A percentile compares a stretch with the other conserved stretches of the same genome.
phyloP scores from a whole-genome alignment of 2,888 invertebrate genomes.

The Synanthedon tipuliformis region DNA sequence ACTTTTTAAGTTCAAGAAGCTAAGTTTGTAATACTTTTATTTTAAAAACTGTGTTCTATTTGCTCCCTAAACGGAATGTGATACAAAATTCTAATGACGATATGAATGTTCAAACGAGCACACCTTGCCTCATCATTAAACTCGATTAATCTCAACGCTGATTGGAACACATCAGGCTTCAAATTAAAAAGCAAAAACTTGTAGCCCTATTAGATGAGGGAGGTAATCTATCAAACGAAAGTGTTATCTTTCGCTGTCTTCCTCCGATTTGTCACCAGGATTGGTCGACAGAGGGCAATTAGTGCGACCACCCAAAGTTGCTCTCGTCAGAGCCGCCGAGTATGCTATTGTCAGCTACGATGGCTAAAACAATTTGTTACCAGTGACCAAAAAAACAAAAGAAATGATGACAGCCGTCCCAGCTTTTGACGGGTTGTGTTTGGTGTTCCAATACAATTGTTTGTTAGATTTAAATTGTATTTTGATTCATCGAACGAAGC shows the following conservation, averaged over 20 bases:
- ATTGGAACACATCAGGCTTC: background rate
- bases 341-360: constrained; percentile 20
- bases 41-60: no score
- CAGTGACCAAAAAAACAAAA: constrained; percentile 7
- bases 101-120: background rate
- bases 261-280: constrained; percentile 36
- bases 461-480: no score
- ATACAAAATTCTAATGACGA: background rate
- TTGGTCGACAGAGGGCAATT: constrained; percentile 32
- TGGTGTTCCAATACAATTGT: background rate
- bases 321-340: constrained; percentile 18
- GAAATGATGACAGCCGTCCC: constrained; percentile 7
- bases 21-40: background rate
- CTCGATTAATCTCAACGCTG: constrained; percentile 1
- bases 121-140: constrained; percentile 1
- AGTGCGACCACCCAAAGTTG: constrained; percentile 37
- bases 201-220: background rate
- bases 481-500: no score
- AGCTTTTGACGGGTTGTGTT: background rate
- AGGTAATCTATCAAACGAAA: constrained; percentile 17
- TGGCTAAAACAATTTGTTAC: constrained; percentile 27
- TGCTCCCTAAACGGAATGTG: background rate
- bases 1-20: no score
- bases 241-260: constrained; percentile 25
- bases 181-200: background rate